Evolutionary conservation across 2,797 vertebrate species (phyloP).

Genomic region (Peromyscus melanophrys): DNA sequence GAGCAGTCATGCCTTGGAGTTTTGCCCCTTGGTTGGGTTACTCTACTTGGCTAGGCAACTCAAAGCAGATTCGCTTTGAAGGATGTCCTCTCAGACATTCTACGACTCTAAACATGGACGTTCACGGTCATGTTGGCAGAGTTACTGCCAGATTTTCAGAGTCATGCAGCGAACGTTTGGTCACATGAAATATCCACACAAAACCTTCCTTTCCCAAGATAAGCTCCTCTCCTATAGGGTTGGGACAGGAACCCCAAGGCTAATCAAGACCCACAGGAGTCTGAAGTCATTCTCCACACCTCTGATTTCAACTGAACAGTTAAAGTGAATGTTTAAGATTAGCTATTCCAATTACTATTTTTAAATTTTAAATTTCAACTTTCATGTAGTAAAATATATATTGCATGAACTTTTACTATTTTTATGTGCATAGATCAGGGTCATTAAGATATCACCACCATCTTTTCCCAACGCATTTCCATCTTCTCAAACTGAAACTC

Average conservation of each 20-base stretch:
- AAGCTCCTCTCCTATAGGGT: fast-evolving
- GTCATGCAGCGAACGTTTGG: background rate
- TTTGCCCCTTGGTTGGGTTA: slow-evolving; percentile 48
- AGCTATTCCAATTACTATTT: background rate
- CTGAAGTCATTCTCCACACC: background rate
- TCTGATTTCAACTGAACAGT: background rate
- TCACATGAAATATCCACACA: background rate
- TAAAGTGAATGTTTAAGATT: background rate
- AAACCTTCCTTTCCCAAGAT: background rate
- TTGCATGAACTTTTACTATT: background rate
- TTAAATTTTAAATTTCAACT: background rate
- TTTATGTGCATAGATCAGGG: background rate
- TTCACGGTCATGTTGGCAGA: background rate
- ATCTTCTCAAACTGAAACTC: background rate
- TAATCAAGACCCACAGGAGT: background rate
- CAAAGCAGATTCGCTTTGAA: slow-evolving; percentile 54
- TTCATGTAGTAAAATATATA: background rate
- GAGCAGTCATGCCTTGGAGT: slow-evolving; percentile 28
- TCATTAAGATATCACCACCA: background rate
- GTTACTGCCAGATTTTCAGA: slow-evolving; percentile 4
- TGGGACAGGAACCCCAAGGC: background rate
- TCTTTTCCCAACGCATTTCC: background rate
- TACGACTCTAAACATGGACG: slow-evolving; percentile 29
- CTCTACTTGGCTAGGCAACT: slow-evolving; percentile 46
- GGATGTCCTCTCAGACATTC: slow-evolving; percentile 16